Base-by-base conservation (phyloP, 2,797 vertebrate genomes). In the Sebastes itinus region DNA sequence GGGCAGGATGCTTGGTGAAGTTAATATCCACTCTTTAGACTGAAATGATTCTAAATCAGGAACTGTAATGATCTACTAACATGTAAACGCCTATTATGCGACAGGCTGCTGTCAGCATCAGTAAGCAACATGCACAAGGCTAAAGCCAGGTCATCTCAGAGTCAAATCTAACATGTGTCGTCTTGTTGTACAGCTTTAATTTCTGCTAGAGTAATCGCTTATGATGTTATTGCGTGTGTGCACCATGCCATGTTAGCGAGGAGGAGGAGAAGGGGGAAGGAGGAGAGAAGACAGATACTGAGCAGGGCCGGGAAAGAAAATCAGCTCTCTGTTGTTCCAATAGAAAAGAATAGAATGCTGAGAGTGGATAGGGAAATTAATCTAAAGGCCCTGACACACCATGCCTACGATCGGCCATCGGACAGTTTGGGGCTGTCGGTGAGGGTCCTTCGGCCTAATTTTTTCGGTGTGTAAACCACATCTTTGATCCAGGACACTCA, bases 111-210 rank as follows among this genome's bases (percentile, higher is more conserved):
- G 70, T 70, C 65, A 59, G 58, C 23, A 38, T 3, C 9, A 22
- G 38, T 14, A 7, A 46, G 33, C 59, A 32, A 55, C 49, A 62
- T 12, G 38, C 33, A 68, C 59, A 11, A 30, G n/a, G 35, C n/a
- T 18, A 49, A 52, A 71, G 61, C 28, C 77, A 66, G 74, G 79
- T 80, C 86, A 69, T n/a, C 42, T 49, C 56, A 69, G 52, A 68
- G 33, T 65, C 77, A 65, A 55, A 61, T 27, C 16, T 7, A 30
- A 55, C 81, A 66, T 18, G 72, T 30, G 67, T 73, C 77, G 23
- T 64, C 60, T 60, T 27, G 20, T 76, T 59, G 22, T 54, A 32
- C 67, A 23, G 27, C 49, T 18, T 59, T 54, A 16, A 49, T 60
- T 72, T 77, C 30, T 75, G n/a, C 35, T 30, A 2, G 14, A 52